A percentile compares a stretch with the other conserved stretches of the same genome.
These are phyloP conservation scores for Sabatieria punctata DNA, from an alignment of 2,888 invertebrate species.

Conservation along the genomic window DNA sequence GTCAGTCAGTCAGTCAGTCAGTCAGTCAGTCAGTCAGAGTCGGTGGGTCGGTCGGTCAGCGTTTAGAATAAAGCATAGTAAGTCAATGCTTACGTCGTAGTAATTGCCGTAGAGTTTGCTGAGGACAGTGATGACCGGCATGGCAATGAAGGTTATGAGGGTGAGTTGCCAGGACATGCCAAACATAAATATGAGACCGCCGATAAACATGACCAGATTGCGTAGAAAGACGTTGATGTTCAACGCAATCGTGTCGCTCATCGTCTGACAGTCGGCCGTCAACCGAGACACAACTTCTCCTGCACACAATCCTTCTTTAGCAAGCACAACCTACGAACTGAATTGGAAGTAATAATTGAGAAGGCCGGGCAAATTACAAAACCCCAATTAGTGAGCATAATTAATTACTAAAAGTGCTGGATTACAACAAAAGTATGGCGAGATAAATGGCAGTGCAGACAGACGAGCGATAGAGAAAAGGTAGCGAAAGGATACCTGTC, in stretches of 20 bases:
- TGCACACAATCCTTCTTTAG: slow-evolving; percentile 1
- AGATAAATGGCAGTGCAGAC: not conserved
- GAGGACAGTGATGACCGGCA: slow-evolving; percentile 34
- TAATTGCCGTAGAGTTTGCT: slow-evolving; percentile 36
- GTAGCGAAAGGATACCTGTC: no score
- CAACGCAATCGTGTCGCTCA: slow-evolving; percentile 34
- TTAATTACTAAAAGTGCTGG: slow-evolving; percentile 15
- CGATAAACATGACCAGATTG: slow-evolving; percentile 33
- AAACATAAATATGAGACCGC: slow-evolving; percentile 35
- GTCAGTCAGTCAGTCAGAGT: no score
- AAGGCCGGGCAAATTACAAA: not conserved
- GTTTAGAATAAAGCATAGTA: not conserved
- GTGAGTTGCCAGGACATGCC: slow-evolving; percentile 35
- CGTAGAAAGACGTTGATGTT: slow-evolving; percentile 35
- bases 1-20: no score
- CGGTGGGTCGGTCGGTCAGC: no score
- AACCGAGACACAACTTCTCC: slow-evolving; percentile 35
- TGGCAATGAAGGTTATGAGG: slow-evolving; percentile 33
- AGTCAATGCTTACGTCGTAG: slow-evolving; percentile 27
- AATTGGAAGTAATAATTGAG: not conserved
- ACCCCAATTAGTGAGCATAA: not conserved
- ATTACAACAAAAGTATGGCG: no score
- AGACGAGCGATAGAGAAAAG: not conserved
- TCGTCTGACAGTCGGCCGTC: slow-evolving; percentile 35
- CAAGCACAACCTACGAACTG: not conserved